These are phyloP conservation scores for human (Homo sapiens) DNA, from an alignment of 2,113 vertebrate species.

Conservation along the genomic window GRCh38 chr9:61381501-61382000, in stretches of 20 bases:
- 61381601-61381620: neutral
- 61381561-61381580: neutral
- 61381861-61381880: neutral
- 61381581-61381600: neutral
- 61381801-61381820: neutral
- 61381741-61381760: neutral
- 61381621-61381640: neutral
- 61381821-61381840: neutral
- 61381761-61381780: neutral
- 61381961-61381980: neutral
- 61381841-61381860: neutral
- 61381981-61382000: neutral
- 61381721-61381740: neutral
- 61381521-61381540: neutral
- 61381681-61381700: neutral
- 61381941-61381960: neutral
- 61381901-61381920: neutral
- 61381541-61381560: neutral
- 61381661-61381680: neutral
- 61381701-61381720: neutral
- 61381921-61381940: neutral
- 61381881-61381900: neutral
- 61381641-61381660: neutral
- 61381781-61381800: neutral
- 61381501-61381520: neutral